Percentiles rank a stretch among this genome's conserved stretches.
These are phyloP conservation scores for Eristalinus sepulchralis DNA, from an alignment of 2,888 invertebrate genomes.

Conservation along the genomic window DNA sequence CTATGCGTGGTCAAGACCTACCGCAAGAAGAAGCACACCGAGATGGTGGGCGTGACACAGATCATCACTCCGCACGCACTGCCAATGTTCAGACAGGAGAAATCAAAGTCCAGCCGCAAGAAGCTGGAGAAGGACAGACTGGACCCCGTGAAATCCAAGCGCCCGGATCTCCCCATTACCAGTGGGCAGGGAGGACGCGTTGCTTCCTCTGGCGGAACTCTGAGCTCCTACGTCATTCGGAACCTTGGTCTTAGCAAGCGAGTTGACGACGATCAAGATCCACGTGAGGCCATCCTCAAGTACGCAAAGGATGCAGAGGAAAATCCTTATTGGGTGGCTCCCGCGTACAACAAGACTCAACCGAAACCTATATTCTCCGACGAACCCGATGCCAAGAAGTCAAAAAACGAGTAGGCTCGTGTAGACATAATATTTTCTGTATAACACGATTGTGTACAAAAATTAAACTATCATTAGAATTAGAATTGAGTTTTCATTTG, in stretches of 20 bases:
- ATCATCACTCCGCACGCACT: slow-evolving; percentile 98
- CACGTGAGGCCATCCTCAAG: slow-evolving; percentile 95
- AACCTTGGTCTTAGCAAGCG: slow-evolving; percentile 96
- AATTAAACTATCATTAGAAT: slow-evolving; percentile 15
- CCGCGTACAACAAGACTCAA: slow-evolving; percentile 94
- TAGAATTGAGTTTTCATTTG: slow-evolving; percentile 34
- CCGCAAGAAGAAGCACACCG: slow-evolving; percentile 90
- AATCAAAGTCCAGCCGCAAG: slow-evolving; percentile 93
- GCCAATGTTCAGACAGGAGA: slow-evolving; percentile 96
- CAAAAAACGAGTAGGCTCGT: slow-evolving; percentile 75
- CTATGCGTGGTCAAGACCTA: slow-evolving; percentile 92
- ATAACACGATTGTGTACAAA: slow-evolving; percentile 16
- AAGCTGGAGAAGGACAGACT: slow-evolving; percentile 95
- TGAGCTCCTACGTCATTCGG: slow-evolving; percentile 97
- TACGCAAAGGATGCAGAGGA: slow-evolving; percentile 97
- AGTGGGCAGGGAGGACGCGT: slow-evolving; percentile 96
- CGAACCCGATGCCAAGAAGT: slow-evolving; percentile 79
- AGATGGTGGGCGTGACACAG: slow-evolving; percentile 94
- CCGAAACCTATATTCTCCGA: slow-evolving; percentile 90
- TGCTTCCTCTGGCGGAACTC: slow-evolving; percentile 93
- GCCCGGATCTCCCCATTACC: slow-evolving; percentile 93
- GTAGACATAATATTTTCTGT: not conserved
- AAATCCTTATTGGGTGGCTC: slow-evolving; percentile 98
- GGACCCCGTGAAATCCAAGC: slow-evolving; percentile 90
- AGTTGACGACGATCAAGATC: slow-evolving; percentile 95